These are phyloP conservation scores for Polydrusus cervinus DNA, from an alignment of 2,888 invertebrate species.

Conservation along the genomic window DNA sequence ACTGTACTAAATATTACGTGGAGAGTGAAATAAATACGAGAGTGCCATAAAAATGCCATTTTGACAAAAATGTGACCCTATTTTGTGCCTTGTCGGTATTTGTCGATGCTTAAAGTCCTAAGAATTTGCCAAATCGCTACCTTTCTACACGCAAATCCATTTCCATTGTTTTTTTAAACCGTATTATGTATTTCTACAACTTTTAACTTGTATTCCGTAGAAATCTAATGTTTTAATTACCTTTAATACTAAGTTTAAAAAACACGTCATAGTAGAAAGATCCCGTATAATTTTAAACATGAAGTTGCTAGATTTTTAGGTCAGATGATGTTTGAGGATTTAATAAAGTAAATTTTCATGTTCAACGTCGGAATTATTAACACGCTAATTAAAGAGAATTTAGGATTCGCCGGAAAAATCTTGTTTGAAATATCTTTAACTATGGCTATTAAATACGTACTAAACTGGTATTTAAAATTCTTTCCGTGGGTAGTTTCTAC, in stretches of 20 bases:
- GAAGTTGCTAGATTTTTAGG: not conserved
- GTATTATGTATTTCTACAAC: no score
- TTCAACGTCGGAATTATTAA: not conserved
- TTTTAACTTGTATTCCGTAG: no score
- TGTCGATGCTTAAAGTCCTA: not conserved
- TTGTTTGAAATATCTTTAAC: not conserved
- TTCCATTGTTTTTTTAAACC: not conserved
- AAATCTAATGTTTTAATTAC: not conserved
- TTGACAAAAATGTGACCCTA: slow-evolving; percentile 14
- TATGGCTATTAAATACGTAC: not conserved
- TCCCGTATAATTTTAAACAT: not conserved
- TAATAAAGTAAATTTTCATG: not conserved
- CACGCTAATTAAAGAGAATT: not conserved
- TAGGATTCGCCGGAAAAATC: not conserved
- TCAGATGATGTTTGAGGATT: not conserved
- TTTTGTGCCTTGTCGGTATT: not conserved
- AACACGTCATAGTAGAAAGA: not conserved
- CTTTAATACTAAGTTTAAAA: not conserved
- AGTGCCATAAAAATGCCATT: slow-evolving; percentile 33
- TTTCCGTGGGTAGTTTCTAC: not conserved
- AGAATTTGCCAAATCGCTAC: not conserved
- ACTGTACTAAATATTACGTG: slow-evolving; percentile 29
- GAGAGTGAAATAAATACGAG: slow-evolving; percentile 16
- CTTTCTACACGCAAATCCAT: not conserved
- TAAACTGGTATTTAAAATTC: not conserved